Conservation (phyloP, 2,888 invertebrate species). For the Plagodis pulveraria region DNA sequence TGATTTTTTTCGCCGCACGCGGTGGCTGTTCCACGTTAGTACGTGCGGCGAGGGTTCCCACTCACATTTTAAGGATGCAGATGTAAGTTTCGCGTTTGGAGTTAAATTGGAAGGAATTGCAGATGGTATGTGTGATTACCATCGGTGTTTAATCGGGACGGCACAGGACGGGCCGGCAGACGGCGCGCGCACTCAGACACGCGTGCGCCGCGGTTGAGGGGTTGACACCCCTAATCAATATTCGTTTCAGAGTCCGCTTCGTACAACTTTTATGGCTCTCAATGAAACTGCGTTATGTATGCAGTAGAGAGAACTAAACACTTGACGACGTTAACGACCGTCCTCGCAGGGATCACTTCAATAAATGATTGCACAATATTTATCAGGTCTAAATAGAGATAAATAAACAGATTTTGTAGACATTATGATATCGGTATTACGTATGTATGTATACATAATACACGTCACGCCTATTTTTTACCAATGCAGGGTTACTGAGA, state of each 20-base stretch:
- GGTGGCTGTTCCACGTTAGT: constrained; percentile 40
- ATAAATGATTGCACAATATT: not conserved
- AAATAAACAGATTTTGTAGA: not conserved
- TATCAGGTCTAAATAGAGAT: not conserved
- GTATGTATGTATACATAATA: not conserved
- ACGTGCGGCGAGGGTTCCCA: constrained; percentile 30
- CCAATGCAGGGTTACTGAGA: no score
- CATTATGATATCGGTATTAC: not conserved
- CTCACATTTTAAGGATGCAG: constrained; percentile 44
- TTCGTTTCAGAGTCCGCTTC: constrained; percentile 63
- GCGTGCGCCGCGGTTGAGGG: constrained; percentile 36
- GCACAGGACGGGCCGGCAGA: constrained; percentile 48
- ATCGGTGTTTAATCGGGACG: constrained; percentile 52
- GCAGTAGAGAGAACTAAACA: constrained; percentile 24
- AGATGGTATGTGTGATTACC: constrained; percentile 43
- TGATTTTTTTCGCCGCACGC: constrained; percentile 66
- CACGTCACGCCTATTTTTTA: no score
- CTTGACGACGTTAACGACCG: constrained; percentile 22
- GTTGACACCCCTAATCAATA: constrained; percentile 75
- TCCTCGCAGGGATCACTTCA: no score
- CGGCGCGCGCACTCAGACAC: constrained; percentile 43
- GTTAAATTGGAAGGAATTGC: constrained; percentile 31
- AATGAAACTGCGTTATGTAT: constrained; percentile 53
- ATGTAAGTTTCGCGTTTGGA: constrained; percentile 32
- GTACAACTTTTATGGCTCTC: constrained; percentile 65